phyloP scores from a whole-genome alignment of 1,140 invertebrate species.

The Dufourea novaeangliae region DNA sequence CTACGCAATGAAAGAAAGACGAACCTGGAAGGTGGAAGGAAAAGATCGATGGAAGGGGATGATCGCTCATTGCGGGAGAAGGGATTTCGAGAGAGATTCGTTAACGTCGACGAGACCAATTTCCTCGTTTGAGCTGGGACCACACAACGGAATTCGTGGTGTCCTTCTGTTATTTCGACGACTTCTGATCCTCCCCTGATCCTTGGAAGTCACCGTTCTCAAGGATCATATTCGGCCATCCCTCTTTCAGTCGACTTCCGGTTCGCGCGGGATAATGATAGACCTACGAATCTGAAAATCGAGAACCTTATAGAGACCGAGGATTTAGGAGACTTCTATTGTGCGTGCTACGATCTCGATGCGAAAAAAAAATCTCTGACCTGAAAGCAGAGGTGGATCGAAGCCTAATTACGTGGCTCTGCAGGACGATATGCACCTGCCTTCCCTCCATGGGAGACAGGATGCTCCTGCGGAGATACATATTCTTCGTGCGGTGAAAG shows the following conservation, averaged over 20 bases:
- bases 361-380: conserved; percentile 63
- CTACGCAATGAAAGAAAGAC: neutral
- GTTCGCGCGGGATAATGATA: conserved; percentile 66
- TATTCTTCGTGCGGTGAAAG: conserved; percentile 44
- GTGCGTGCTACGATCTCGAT: conserved; percentile 55
- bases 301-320: conserved; percentile 10
- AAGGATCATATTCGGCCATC: conserved; percentile 25
- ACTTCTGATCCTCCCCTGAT: conserved; percentile 32
- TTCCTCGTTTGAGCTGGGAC: conserved; percentile 40
- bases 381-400: conserved; percentile 56
- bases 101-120: conserved; percentile 41
- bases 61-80: neutral
- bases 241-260: conserved; percentile 54
- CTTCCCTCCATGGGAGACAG: conserved; percentile 18
- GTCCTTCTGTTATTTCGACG: conserved; percentile 42
- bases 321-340: conserved; percentile 50
- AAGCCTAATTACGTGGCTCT: conserved; percentile 53
- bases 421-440: conserved; percentile 57
- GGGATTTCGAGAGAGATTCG: conserved; percentile 25
- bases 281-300: conserved; percentile 42
- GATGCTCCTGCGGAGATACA: conserved; percentile 25
- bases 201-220: conserved; percentile 55
- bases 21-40: neutral
- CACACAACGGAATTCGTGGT: conserved; percentile 36
- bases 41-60: neutral